These are phyloP conservation scores for Zaprionus inermis DNA, from an alignment of 1,140 invertebrate species.

Conservation along the genomic window DNA sequence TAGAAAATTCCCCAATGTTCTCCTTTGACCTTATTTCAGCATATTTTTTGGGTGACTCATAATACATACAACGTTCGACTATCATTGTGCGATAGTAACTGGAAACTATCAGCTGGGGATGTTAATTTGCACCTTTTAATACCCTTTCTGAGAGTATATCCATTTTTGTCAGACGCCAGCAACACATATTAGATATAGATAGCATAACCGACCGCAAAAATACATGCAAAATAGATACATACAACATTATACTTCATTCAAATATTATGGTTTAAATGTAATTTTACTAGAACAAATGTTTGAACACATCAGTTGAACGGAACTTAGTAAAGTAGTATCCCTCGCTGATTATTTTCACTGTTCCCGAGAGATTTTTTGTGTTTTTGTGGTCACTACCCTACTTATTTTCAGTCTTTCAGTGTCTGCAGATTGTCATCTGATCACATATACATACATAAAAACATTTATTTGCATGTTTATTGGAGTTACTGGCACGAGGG, in stretches of 20 bases:
- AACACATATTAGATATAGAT: not conserved
- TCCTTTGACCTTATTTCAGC: constrained; percentile 4
- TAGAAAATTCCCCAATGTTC: not conserved
- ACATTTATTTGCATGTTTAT: not conserved
- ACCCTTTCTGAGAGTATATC: not conserved
- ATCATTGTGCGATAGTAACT: not conserved
- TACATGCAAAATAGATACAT: too few species aligned
- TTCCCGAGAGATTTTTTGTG: too few species aligned
- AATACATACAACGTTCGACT: not conserved
- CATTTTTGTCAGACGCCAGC: not conserved
- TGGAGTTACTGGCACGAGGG: not conserved
- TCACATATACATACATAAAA: not conserved
- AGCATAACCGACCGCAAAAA: not conserved
- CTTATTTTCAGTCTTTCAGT: not conserved
- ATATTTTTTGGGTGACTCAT: not conserved
- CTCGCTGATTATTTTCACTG: too few species aligned
- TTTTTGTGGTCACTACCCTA: not conserved
- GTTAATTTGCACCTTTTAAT: not conserved
- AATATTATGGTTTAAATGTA: not conserved
- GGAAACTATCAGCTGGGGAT: not conserved
- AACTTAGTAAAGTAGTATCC: too few species aligned
- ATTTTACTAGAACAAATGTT: not conserved
- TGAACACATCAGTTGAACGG: not conserved
- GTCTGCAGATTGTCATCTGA: not conserved
- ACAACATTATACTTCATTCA: too few species aligned